phyloP scores from a whole-genome alignment of 2,113 vertebrate genomes.

The Cebus imitator region DNA sequence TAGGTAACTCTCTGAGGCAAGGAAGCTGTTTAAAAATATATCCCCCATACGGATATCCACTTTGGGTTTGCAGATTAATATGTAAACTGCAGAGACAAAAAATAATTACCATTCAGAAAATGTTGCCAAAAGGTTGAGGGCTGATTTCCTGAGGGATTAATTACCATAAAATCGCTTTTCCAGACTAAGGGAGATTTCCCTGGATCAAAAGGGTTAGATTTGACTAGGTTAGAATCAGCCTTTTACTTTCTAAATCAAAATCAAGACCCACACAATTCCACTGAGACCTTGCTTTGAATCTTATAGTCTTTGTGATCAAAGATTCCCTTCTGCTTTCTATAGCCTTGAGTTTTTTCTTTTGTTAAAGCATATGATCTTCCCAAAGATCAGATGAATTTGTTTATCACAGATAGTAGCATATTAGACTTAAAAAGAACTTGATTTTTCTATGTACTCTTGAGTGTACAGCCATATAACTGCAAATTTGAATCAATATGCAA shows the following conservation, averaged over 20 bases:
- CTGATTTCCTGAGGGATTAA: conserved; percentile 37
- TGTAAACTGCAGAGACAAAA: background rate
- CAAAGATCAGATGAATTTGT: background rate
- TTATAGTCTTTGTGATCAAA: conserved; percentile 17
- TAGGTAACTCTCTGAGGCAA: background rate
- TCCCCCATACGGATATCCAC: background rate
- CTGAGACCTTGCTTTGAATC: conserved; percentile 27
- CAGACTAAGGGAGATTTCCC: conserved; percentile 4
- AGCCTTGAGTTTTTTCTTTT: background rate
- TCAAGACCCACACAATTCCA: conserved; percentile 24
- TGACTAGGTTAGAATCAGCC: background rate
- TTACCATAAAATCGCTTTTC: conserved; percentile 31
- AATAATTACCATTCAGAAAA: background rate
- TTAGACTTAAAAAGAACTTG: conserved; percentile 19
- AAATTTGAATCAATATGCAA: background rate
- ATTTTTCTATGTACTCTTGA: background rate
- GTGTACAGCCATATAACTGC: background rate
- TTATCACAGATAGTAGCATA: background rate
- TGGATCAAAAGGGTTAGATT: conserved; percentile 46
- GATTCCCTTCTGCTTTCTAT: background rate
- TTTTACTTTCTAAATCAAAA: conserved; percentile 45
- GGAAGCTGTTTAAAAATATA: background rate
- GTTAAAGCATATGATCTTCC: background rate
- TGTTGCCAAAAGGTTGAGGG: background rate
- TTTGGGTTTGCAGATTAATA: background rate